Conservation (phyloP, 2,888 invertebrate genomes). For the Drosophila anomalata region DNA sequence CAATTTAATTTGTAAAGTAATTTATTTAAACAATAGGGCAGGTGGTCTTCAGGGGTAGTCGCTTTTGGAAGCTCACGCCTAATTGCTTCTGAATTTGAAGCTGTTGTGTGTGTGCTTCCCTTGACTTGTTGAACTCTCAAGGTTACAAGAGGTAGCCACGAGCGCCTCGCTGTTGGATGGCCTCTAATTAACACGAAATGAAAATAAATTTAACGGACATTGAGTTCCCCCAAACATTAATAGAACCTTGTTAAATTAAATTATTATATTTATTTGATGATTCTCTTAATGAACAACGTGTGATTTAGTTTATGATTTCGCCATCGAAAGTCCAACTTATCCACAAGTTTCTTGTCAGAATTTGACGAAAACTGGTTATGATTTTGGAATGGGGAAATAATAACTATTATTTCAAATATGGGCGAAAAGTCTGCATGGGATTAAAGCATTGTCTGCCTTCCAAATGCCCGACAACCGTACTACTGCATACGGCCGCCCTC, state of each 20-base stretch:
- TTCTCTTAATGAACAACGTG: background rate
- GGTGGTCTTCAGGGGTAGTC: slow-evolving; percentile 14
- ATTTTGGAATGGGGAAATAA: background rate
- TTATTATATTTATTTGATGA: background rate
- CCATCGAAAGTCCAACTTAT: background rate
- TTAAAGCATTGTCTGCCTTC: background rate
- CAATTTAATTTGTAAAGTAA: slow-evolving; percentile 2
- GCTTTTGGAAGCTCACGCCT: slow-evolving; percentile 54
- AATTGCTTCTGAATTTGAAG: slow-evolving; percentile 70
- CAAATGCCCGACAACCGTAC: background rate
- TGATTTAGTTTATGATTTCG: background rate
- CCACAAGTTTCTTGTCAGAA: background rate
- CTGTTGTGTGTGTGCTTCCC: slow-evolving; percentile 31
- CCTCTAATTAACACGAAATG: slow-evolving; percentile 45
- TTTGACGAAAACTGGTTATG: background rate
- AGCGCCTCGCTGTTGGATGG: slow-evolving; percentile 34
- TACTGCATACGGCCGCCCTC: slow-evolving; percentile 58
- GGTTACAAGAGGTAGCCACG: slow-evolving; percentile 51
- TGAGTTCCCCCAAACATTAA: slow-evolving; percentile 3
- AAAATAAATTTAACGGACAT: slow-evolving; percentile 20
- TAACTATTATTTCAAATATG: background rate
- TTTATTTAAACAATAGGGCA: slow-evolving; percentile 1
- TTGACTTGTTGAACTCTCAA: slow-evolving; percentile 69
- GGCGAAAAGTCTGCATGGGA: background rate
- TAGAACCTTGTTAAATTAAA: background rate